A percentile compares a stretch with the other conserved stretches of the same genome.
phyloP scores from a whole-genome alignment of 2,888 invertebrate species.

The Chrysopilus asiliformis region DNA sequence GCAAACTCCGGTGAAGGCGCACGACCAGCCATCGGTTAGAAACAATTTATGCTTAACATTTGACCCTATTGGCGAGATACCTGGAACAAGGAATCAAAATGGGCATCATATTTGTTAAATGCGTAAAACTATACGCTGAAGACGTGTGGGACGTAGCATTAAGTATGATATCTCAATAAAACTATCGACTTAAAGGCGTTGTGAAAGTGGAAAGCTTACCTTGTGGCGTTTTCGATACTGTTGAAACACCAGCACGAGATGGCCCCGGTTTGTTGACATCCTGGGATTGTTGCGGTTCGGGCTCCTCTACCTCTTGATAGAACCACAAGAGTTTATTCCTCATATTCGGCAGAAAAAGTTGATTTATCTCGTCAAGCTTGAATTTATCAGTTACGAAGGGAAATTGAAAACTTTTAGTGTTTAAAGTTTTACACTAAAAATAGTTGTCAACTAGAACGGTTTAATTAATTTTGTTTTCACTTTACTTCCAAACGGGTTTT shows the following conservation, averaged over 20 bases:
- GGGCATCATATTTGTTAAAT: neutral
- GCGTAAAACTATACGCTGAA: neutral
- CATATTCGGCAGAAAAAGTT: conserved; percentile 73
- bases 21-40: conserved; percentile 73
- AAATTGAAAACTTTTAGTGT: neutral
- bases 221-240: conserved; percentile 35
- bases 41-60: conserved; percentile 61
- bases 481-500: too few relatives aligned
- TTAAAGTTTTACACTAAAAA: too few relatives aligned
- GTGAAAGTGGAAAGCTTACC: conserved; percentile 22
- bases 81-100: too few relatives aligned
- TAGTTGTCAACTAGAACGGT: too few relatives aligned
- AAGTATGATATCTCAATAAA: too few relatives aligned
- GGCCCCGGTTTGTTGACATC: conserved; percentile 38
- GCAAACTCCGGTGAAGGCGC: conserved; percentile 66
- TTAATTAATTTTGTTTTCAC: too few relatives aligned
- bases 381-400: too few relatives aligned
- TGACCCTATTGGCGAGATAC: conserved; percentile 31
- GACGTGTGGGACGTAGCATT: neutral
- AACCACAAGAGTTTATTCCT: conserved; percentile 77
- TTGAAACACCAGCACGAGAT: conserved; percentile 39
- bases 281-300: conserved; percentile 36
- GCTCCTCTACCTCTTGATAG: conserved; percentile 73
- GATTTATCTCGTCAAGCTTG: conserved; percentile 76
- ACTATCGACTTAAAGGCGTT: too few relatives aligned